Evolutionary conservation across 1,140 invertebrate species (phyloP).

Genomic region (Drosophila pseudoobscura): DNA sequence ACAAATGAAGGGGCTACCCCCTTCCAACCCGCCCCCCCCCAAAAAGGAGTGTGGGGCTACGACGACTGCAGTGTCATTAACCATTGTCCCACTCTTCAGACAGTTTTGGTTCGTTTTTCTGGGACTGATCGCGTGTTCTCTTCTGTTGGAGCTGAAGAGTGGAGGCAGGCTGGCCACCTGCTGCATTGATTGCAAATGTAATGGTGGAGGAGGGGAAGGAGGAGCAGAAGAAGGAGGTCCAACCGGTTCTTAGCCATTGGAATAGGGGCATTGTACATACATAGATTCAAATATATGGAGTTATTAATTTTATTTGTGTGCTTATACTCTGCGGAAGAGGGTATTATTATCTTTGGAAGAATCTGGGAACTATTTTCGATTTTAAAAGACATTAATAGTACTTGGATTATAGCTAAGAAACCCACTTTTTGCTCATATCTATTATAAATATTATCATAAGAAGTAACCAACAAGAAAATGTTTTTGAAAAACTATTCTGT

Average conservation of each 20-base stretch:
- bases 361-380: no score
- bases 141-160: slow-evolving; percentile 23
- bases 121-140: slow-evolving; percentile 35
- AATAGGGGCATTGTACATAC: slow-evolving; percentile 26
- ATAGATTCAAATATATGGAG: slow-evolving; percentile 46
- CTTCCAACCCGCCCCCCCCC: neutral
- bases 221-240: slow-evolving; percentile 2
- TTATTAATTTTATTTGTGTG: slow-evolving; percentile 63
- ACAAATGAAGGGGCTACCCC: slow-evolving; percentile 5
- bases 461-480: no score
- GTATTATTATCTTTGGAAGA: neutral
- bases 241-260: slow-evolving; percentile 49
- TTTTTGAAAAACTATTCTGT: no score
- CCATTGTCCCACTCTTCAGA: slow-evolving; percentile 47
- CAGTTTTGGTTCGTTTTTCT: slow-evolving; percentile 19
- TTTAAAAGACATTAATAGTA: no score
- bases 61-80: slow-evolving; percentile 26
- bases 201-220: neutral
- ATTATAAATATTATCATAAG: no score
- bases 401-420: no score
- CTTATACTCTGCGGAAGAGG: neutral
- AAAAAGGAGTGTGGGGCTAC: slow-evolving; percentile 10
- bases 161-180: slow-evolving; percentile 49
- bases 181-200: slow-evolving; percentile 51
- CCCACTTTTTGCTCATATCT: no score